Base-by-base conservation (phyloP, 2,113 vertebrate species). In the Pipra filicauda region DNA sequence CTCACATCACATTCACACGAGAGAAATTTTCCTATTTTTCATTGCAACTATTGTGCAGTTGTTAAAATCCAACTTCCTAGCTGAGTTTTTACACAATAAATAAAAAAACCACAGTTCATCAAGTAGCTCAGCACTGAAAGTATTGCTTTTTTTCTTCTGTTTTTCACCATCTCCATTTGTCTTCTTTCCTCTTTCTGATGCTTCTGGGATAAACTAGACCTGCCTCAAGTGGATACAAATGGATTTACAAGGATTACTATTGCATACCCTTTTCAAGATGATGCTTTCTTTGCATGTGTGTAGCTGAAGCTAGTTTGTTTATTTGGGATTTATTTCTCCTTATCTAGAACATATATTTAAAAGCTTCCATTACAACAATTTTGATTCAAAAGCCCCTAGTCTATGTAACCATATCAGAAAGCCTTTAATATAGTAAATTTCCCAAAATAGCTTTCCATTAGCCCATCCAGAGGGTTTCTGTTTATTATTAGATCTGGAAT, bases 401-500 rank as follows among this genome's bases (percentile, higher is more conserved):
- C 59, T 78, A 8, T 48, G 27, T n/a, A 39, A 62, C 43, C 12
- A 5, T 67, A 72, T 57, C 70, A 75, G 49, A 84, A 89, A 67
- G 35, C 5, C 21, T 89, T 87, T 57, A 81, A 82, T 64, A 72
- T 4, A 69, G 57, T 66, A 79, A 93, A 94, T 82, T 31, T 26
- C 23, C 55, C 9, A 35, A 59, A 96, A 95, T 26, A 91, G 54
- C 58, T 61, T 92, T 84, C 57, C 9, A 6, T 13, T 15, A 64
- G 19, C 6, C 11, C 37, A 71, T 88, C 54, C 58, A 90, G 66
- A 91, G 27, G 5, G 15, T 54, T 81, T 85, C 30, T 77, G 37
- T 54, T 82, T 84, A 91, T 91, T 85, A 77, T 22, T 51, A 96
- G 93, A 61, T 78, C 67, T 80, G 92, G 95, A 95, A 96, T 58